Evolutionary conservation across 2,888 invertebrate genomes (phyloP).

Genomic region (Drosophila tanythrix): DNA sequence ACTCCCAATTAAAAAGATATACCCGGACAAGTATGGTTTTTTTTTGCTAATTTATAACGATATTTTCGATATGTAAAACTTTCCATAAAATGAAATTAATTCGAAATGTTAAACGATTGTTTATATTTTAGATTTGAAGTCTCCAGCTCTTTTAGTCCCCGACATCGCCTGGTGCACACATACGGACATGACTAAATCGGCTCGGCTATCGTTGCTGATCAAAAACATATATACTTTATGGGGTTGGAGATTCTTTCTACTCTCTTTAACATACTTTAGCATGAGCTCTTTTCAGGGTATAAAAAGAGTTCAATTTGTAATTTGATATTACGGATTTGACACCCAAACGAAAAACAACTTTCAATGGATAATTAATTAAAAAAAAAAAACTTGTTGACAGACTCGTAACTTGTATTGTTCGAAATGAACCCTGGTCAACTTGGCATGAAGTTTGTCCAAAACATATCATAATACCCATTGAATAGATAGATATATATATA

Average conservation of each 20-base stretch:
- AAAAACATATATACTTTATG: not conserved
- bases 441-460: not conserved
- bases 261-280: not conserved
- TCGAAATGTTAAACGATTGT: not conserved
- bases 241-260: not conserved
- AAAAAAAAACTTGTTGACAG: not conserved
- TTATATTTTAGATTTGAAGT: not conserved
- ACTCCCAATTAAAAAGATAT: not conserved
- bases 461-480: not conserved
- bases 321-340: constrained; percentile 1
- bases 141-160: not conserved
- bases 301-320: not conserved
- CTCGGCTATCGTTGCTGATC: not conserved
- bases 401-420: not conserved
- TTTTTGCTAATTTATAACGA: not conserved
- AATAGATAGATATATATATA: not conserved
- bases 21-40: not conserved
- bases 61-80: not conserved
- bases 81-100: not conserved
- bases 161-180: not conserved
- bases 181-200: not conserved
- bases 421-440: not conserved
- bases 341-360: not conserved
- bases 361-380: not conserved
- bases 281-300: not conserved